These are phyloP conservation scores for Cettia cetti DNA, from an alignment of 2,113 vertebrate species.

Conservation along the genomic window DNA sequence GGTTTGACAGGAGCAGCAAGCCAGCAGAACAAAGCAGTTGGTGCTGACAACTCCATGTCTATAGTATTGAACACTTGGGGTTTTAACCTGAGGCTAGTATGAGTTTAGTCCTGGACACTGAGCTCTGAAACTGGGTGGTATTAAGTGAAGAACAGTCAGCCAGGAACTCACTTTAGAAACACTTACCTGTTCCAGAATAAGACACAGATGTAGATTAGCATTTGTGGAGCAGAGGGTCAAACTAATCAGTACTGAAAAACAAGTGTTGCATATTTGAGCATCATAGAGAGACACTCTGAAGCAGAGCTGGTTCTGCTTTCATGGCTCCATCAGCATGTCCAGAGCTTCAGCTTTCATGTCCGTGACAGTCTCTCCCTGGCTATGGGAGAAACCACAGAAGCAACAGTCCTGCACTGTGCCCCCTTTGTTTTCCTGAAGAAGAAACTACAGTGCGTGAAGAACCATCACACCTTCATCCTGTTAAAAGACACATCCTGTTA, in stretches of 20 bases:
- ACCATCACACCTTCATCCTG: not conserved
- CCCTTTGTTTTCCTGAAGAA: not conserved
- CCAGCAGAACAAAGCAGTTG: not conserved
- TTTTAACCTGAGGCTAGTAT: not conserved
- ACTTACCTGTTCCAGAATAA: not conserved
- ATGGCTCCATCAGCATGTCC: not conserved
- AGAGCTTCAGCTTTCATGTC: not conserved
- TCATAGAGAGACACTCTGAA: not conserved
- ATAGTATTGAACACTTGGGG: not conserved
- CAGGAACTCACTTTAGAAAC: not conserved
- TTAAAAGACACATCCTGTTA: not conserved
- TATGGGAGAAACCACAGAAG: not conserved
- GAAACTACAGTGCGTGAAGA: accelerated
- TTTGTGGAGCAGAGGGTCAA: not conserved
- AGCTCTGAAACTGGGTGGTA: not conserved
- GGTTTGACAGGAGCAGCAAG: not conserved
- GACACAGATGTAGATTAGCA: not conserved
- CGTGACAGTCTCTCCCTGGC: not conserved
- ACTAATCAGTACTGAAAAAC: not conserved
- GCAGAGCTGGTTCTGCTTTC: not conserved
- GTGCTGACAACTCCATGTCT: not conserved
- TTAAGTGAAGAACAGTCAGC: not conserved
- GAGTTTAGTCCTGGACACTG: not conserved
- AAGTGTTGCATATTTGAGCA: not conserved
- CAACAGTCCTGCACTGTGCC: not conserved